Evolutionary conservation across 2,113 vertebrate species (phyloP).

Genomic region (Notothenia coriiceps): DNA sequence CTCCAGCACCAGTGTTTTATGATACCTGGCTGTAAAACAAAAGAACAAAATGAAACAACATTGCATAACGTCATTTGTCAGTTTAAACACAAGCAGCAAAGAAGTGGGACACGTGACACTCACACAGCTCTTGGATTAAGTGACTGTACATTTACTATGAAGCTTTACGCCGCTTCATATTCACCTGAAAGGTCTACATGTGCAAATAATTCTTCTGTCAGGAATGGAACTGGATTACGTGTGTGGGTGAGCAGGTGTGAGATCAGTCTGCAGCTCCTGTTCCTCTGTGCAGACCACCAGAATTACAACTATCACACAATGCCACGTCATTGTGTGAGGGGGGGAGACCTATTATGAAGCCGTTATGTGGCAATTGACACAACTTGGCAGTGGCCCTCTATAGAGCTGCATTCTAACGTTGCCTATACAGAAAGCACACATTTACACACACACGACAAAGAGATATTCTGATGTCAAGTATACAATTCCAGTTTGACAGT

Average conservation of each 20-base stretch:
- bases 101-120: conserved; percentile 45
- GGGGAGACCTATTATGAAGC: conserved; percentile 20
- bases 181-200: conserved; percentile 69
- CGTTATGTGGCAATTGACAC: conserved; percentile 31
- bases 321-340: conserved; percentile 23
- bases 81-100: conserved; percentile 61
- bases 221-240: conserved; percentile 48
- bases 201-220: conserved; percentile 68
- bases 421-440: conserved; percentile 66
- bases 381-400: conserved; percentile 55
- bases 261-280: conserved; percentile 22
- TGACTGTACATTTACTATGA: conserved; percentile 66
- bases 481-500: conserved; percentile 67
- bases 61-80: conserved; percentile 60
- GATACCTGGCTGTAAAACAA: conserved; percentile 36
- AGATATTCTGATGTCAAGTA: conserved; percentile 64
- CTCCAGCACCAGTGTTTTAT: conserved; percentile 35
- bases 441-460: conserved; percentile 46
- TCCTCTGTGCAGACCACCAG: conserved; percentile 44
- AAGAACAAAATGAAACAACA: conserved; percentile 11
- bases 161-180: conserved; percentile 50
- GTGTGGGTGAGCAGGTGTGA: conserved; percentile 31
- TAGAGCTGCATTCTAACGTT: conserved; percentile 57
- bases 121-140: conserved; percentile 41
- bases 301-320: conserved; percentile 53